These are phyloP conservation scores for Pseudococcus viburni DNA, from an alignment of 2,888 invertebrate genomes.

Conservation along the genomic window DNA sequence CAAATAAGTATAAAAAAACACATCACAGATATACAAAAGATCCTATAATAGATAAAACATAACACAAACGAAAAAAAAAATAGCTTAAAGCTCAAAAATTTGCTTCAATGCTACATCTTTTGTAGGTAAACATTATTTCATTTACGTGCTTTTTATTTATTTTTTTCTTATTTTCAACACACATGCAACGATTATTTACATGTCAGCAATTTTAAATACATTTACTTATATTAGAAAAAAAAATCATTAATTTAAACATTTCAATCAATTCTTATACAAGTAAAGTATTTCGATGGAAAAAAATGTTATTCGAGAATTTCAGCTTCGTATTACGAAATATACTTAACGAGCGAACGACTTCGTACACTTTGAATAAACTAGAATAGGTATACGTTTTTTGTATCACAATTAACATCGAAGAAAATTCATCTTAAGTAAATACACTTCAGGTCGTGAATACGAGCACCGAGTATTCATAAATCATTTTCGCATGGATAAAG, in stretches of 20 bases:
- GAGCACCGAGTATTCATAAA: background rate
- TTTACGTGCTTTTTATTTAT: background rate
- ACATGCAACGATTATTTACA: background rate
- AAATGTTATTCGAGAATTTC: background rate
- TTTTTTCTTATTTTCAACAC: no score
- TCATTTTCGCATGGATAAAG: slow-evolving; percentile 21
- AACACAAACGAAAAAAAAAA: slow-evolving; percentile 4
- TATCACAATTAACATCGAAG: background rate
- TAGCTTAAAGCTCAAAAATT: slow-evolving; percentile 8
- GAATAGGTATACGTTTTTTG: background rate
- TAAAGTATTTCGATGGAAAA: background rate
- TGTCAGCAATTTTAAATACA: background rate
- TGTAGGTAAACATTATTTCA: background rate
- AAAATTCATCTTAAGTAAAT: slow-evolving; percentile 3
- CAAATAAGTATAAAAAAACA: slow-evolving; percentile 54
- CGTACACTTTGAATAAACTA: background rate
- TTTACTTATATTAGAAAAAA: background rate
- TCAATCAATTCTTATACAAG: background rate
- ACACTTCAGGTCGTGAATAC: background rate
- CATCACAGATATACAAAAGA: slow-evolving; percentile 49
- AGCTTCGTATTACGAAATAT: background rate
- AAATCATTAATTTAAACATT: background rate
- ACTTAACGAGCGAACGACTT: no score
- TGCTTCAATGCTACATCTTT: background rate
- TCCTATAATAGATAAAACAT: background rate